Conservation (phyloP, 2,113 vertebrate genomes). For the Garra rufa region DNA sequence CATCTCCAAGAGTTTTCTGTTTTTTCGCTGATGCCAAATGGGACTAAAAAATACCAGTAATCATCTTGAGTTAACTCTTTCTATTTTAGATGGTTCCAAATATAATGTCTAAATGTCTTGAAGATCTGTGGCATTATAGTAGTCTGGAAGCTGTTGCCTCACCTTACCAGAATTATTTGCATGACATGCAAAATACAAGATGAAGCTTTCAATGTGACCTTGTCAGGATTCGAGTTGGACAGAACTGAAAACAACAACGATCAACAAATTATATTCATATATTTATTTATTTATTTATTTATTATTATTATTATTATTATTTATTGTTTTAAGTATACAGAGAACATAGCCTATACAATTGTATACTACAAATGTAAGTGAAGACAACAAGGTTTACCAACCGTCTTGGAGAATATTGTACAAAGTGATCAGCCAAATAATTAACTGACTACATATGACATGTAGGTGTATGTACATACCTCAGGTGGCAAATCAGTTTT, state of each 20-base stretch:
- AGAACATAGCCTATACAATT: no score
- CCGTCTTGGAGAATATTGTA: no score
- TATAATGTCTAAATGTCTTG: not conserved
- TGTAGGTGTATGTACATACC: no score
- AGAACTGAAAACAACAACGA: not conserved
- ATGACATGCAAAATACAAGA: slow-evolving; percentile 15
- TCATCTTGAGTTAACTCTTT: not conserved
- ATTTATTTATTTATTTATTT: no score
- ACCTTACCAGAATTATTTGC: slow-evolving; percentile 14
- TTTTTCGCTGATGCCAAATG: not conserved
- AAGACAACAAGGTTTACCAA: no score
- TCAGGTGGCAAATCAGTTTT: no score
- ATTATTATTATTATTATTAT: no score
- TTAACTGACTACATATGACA: no score
- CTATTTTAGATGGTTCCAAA: not conserved
- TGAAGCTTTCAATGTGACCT: not conserved
- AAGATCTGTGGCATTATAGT: not conserved
- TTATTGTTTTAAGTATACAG: no score
- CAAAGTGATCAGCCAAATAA: no score
- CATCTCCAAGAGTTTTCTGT: not conserved
- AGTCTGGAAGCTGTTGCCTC: not conserved
- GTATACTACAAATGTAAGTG: no score
- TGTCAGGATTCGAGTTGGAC: not conserved
- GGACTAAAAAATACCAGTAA: not conserved
- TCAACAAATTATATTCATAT: not conserved